A percentile compares a stretch with the other conserved stretches of the same genome.
These are phyloP conservation scores for Pseudochirops corinnae DNA, from an alignment of 2,797 vertebrate species.

Conservation along the genomic window DNA sequence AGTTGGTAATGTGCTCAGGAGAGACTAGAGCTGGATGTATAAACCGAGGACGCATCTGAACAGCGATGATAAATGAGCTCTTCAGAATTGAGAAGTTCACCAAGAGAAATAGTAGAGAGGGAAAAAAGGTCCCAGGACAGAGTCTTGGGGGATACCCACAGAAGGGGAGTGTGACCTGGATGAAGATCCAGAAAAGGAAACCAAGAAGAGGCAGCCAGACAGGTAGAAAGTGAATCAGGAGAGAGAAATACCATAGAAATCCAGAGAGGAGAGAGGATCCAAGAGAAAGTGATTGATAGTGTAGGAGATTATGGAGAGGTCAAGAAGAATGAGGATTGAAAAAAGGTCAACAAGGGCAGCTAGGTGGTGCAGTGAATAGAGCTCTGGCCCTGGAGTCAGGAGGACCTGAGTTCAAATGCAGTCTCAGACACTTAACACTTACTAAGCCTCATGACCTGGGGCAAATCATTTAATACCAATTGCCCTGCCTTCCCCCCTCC, in stretches of 20 bases:
- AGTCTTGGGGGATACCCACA: background rate
- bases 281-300: background rate
- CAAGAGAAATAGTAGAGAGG: background rate
- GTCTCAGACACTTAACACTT: too few relatives aligned
- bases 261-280: background rate
- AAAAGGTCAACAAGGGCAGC: background rate
- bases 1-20: background rate
- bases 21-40: background rate
- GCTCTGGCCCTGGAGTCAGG: too few relatives aligned
- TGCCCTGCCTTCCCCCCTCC: too few relatives aligned
- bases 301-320: background rate
- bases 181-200: background rate
- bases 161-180: background rate
- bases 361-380: too few relatives aligned
- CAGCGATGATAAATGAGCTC: background rate
- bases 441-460: too few relatives aligned
- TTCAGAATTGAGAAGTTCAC: background rate
- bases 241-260: background rate
- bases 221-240: background rate
- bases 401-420: too few relatives aligned
- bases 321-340: background rate
- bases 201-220: background rate
- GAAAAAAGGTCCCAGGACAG: background rate
- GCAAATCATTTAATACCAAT: too few relatives aligned
- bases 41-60: background rate